Evolutionary conservation across 2,797 vertebrate species (phyloP).

Genomic region (Lagorchestes hirsutus): DNA sequence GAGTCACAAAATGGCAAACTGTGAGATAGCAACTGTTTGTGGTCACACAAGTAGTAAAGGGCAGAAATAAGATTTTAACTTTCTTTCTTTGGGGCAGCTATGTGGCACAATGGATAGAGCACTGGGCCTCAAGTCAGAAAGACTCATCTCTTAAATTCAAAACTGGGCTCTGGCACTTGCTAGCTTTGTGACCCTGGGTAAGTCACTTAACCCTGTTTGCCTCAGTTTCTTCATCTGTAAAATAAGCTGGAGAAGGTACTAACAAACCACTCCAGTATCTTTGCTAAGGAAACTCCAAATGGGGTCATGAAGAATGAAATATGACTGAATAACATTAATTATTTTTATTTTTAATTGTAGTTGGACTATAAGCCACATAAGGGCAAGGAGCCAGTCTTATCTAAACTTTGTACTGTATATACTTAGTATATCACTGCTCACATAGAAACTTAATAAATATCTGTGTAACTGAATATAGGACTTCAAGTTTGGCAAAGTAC

Average conservation of each 20-base stretch:
- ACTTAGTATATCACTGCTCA: too few relatives aligned
- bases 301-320: neutral
- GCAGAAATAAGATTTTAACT: neutral
- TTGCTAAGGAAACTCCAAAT: neutral
- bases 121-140: neutral
- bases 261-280: neutral
- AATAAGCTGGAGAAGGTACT: neutral
- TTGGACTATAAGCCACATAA: neutral
- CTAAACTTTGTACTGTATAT: too few relatives aligned
- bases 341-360: neutral
- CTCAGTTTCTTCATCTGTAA: neutral
- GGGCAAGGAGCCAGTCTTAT: neutral
- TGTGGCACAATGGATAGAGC: neutral
- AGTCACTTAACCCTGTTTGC: neutral
- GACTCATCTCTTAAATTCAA: neutral
- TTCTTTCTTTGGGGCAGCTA: neutral
- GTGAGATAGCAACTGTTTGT: neutral
- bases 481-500: too few relatives aligned
- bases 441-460: too few relatives aligned
- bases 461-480: too few relatives aligned
- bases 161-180: neutral
- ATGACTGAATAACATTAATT: neutral
- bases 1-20: neutral
- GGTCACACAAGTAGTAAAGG: neutral
- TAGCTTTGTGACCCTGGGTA: neutral